Evolutionary conservation across 35 echinoderm and acorn worm species (phyloP), one percentile per base, ranked within the genome.

Genomic region (Apostichopus japonicus): DNA sequence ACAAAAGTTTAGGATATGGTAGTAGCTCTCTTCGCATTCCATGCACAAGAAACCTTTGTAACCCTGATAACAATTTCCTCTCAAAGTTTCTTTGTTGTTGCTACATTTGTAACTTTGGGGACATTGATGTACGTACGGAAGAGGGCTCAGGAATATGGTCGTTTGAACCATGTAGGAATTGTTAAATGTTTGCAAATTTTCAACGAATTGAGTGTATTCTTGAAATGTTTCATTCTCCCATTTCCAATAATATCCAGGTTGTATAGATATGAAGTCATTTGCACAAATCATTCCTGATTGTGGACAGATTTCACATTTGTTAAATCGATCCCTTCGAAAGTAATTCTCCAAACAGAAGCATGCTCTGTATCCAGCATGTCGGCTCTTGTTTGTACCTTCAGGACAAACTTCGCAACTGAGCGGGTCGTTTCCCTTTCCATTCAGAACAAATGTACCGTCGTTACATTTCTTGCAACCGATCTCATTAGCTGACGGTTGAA

Each of bases 31-130:
- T 5, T 24, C 14, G 79, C 93, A 94, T 65, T 65, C 17, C 8
- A 83, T 24, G 25, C 93, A 94, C n/a, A 94, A 14, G 86, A 87
- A 94, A 13, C 93, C 93, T 24, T 2, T 87, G 70, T 94, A 94
- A 54, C 93, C 86, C 16, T n/a, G 19, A 2, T 16, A 9, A 71
- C 93, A 94, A 54, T 54, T 56, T 65, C 53, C 72, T 24, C 27
- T 13, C 14, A 94, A 79, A 8, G 23, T 72, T 8, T 25, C 52
- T 10, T 57, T 73, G 14, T 27, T 24, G 73, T 67, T 80, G 13
- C 2, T 22, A 81, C 84, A 88, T 77, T 65, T 88, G 23, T 53
- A 77, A 8, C 54, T 65, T 33, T 89, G 23, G 11, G 72, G 86
- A 79, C 93, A 94, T 13, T 10, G 10, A 16, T 90, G 71, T 9